Percentiles rank a stretch among this genome's conserved stretches.
phyloP scores from a whole-genome alignment of 2,797 vertebrate genomes.

The Vultur gryphus region DNA sequence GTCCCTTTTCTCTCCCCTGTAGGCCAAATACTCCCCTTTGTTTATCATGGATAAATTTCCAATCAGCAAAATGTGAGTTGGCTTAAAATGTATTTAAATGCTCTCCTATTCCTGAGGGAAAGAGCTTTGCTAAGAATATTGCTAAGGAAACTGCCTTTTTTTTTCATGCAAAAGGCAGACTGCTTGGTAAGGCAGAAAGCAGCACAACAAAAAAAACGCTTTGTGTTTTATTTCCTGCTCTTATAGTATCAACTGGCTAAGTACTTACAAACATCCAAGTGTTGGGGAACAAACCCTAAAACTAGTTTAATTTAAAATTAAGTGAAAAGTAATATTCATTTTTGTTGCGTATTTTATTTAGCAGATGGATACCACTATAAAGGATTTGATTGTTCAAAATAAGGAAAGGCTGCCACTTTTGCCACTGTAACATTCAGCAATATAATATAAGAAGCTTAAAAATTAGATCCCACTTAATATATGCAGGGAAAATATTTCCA shows the following conservation, averaged over 20 bases:
- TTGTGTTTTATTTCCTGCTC: neutral
- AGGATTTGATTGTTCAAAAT: neutral
- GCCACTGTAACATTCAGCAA: neutral
- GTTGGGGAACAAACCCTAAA: neutral
- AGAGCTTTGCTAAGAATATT: neutral
- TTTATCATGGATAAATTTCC: neutral
- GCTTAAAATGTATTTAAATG: neutral
- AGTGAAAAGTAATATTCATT: neutral
- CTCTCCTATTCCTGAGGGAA: neutral
- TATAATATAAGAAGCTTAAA: neutral
- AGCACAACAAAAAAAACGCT: neutral
- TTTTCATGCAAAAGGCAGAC: constrained; percentile 9
- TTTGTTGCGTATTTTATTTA: neutral
- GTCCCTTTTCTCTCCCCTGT: neutral
- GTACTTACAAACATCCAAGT: neutral
- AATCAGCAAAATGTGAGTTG: neutral
- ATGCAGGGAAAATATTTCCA: neutral
- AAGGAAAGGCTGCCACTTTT: neutral
- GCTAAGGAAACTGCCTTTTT: neutral
- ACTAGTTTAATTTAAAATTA: neutral
- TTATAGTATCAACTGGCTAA: neutral
- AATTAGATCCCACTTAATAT: neutral
- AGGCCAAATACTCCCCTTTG: neutral
- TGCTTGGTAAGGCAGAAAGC: neutral
- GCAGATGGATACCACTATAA: neutral